Conservation (phyloP, 2,113 vertebrate species). For the Phalacrocorax brasilianus region DNA sequence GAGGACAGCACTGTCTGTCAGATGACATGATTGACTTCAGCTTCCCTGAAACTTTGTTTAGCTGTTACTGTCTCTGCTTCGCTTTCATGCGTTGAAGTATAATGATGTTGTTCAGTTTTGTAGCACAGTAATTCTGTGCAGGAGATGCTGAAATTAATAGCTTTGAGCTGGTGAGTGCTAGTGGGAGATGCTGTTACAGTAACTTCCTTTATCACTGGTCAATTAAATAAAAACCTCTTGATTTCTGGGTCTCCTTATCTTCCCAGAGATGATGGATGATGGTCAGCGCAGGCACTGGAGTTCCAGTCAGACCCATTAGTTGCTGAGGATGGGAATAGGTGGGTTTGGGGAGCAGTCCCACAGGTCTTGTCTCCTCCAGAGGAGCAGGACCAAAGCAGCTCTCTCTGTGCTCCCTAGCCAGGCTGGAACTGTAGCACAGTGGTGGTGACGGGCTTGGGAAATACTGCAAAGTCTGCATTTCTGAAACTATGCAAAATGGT, state of each 20-base stretch:
- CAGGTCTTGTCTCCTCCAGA: neutral
- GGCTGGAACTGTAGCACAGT: neutral
- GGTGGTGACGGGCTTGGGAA: neutral
- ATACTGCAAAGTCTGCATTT: neutral
- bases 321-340: neutral
- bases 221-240: neutral
- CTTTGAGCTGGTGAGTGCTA: neutral
- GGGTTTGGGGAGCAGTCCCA: neutral
- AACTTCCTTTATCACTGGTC: neutral
- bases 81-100: neutral
- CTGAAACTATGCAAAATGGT: neutral
- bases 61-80: neutral
- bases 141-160: neutral
- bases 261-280: neutral
- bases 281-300: neutral
- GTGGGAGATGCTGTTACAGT: neutral
- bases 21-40: fast-evolving
- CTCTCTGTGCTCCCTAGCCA: neutral
- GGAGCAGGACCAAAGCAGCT: neutral
- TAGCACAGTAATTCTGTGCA: neutral
- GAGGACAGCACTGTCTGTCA: neutral
- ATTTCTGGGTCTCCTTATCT: neutral
- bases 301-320: neutral
- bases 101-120: neutral
- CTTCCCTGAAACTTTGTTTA: neutral